Evolutionary conservation across 37 sponge, comb jelly and placozoan species (phyloP).

Genomic region (Diacarnus erythraeanus): DNA sequence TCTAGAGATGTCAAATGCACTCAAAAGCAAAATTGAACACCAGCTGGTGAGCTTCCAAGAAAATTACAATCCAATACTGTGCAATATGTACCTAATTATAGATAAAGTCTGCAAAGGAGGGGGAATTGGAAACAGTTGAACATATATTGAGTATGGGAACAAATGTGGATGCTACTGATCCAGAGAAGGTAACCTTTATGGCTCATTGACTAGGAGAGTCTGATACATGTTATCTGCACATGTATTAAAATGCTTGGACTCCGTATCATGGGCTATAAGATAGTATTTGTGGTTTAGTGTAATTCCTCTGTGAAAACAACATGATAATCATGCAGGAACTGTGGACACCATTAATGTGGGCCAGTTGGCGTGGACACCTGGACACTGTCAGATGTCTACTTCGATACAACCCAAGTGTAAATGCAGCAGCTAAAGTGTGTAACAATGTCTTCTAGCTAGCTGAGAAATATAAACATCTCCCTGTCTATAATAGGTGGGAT

Average conservation of each 20-base stretch:
- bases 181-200: neutral
- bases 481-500: neutral
- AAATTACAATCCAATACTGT: neutral
- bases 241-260: no score
- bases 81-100: neutral
- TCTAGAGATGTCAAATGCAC: neutral
- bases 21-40: neutral
- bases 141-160: neutral
- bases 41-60: neutral
- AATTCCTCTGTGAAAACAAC: neutral
- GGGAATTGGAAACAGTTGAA: neutral
- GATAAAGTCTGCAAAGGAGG: neutral
- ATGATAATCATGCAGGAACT: neutral
- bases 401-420: neutral
- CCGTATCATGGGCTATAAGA: neutral
- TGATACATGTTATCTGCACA: no score
- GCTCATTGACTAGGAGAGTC: no score
- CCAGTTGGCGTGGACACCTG: constrained; percentile 5
- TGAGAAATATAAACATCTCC: no score
- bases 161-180: constrained; percentile 1
- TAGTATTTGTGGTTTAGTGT: no score
- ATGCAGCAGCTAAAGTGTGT: constrained; percentile 9
- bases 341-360: constrained; percentile 7
- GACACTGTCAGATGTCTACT: neutral
- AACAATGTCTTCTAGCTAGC: no score